Evolutionary conservation across 2,797 vertebrate genomes (phyloP).

Genomic region (Notolepis coatsorum): DNA sequence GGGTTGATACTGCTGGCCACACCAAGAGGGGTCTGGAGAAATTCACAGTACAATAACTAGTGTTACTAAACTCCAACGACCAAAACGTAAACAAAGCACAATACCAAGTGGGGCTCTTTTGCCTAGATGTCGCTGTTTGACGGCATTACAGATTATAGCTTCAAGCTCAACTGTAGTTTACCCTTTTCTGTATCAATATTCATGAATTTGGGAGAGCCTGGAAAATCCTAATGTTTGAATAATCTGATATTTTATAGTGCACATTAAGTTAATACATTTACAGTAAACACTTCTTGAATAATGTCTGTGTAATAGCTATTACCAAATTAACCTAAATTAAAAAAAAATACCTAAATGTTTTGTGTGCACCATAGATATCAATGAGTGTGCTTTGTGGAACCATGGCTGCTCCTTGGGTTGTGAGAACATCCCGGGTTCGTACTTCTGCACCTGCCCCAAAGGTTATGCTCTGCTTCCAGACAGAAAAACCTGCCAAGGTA

Average conservation of each 20-base stretch:
- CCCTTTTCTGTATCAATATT: no score
- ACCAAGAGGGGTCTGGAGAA: no score
- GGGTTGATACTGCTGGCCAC: no score
- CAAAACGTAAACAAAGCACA: no score
- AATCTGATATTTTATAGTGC: neutral
- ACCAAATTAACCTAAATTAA: neutral
- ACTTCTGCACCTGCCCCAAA: conserved; percentile 91
- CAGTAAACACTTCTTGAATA: neutral
- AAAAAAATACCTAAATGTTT: no score
- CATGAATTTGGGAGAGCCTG: neutral
- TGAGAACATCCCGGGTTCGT: conserved; percentile 93
- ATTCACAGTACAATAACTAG: no score
- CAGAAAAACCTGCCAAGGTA: conserved; percentile 90
- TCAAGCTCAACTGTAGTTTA: no score
- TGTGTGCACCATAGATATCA: conserved; percentile 84
- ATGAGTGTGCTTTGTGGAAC: conserved; percentile 93
- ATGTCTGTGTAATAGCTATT: no score
- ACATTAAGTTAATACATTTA: neutral
- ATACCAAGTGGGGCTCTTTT: no score
- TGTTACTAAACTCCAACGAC: no score
- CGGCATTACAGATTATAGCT: no score
- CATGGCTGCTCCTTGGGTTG: conserved; percentile 96
- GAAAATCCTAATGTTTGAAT: neutral
- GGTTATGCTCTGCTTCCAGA: conserved; percentile 90
- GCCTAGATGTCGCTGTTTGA: no score